Evolutionary conservation across 2,797 vertebrate genomes (phyloP).

Genomic region (Trachurus trachurus): DNA sequence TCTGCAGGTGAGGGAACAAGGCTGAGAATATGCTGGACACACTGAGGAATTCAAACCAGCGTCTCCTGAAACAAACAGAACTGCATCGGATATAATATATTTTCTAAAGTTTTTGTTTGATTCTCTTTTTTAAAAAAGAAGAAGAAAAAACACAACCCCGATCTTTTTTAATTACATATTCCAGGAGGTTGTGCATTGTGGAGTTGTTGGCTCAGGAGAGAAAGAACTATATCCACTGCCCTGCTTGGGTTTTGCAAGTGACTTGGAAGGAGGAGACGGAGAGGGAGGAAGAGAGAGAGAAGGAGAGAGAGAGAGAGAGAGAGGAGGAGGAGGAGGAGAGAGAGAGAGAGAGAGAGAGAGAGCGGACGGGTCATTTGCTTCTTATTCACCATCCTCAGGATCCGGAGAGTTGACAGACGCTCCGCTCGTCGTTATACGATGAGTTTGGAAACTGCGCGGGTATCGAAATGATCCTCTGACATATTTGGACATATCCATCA

Average conservation of each 20-base stretch:
- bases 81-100: conserved; percentile 77
- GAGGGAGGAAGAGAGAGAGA: too few relatives aligned
- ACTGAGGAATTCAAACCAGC: conserved; percentile 65
- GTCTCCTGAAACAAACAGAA: conserved; percentile 14
- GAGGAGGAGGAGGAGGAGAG: not conserved
- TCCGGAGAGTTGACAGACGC: conserved; percentile 56
- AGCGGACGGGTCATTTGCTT: conserved; percentile 68
- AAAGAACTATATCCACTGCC: conserved; percentile 53
- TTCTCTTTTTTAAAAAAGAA: not conserved
- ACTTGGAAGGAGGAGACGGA: conserved; percentile 57
- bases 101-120: conserved; percentile 1
- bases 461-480: conserved; percentile 60
- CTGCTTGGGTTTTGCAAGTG: conserved; percentile 62
- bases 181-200: conserved; percentile 40
- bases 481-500: conserved; percentile 64
- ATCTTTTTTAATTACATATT: not conserved
- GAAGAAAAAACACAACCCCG: not conserved
- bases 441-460: conserved; percentile 77
- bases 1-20: conserved; percentile 91
- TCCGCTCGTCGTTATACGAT: conserved; percentile 30
- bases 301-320: too few relatives aligned
- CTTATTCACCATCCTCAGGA: conserved; percentile 39
- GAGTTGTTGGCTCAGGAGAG: conserved; percentile 51
- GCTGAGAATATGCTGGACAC: conserved; percentile 84
- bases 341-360: conserved; percentile 37